A percentile compares a stretch with the other conserved stretches of the same genome.
Conservation (phyloP, 2,797 vertebrate genomes). For the Ctenopoma multispine region DNA sequence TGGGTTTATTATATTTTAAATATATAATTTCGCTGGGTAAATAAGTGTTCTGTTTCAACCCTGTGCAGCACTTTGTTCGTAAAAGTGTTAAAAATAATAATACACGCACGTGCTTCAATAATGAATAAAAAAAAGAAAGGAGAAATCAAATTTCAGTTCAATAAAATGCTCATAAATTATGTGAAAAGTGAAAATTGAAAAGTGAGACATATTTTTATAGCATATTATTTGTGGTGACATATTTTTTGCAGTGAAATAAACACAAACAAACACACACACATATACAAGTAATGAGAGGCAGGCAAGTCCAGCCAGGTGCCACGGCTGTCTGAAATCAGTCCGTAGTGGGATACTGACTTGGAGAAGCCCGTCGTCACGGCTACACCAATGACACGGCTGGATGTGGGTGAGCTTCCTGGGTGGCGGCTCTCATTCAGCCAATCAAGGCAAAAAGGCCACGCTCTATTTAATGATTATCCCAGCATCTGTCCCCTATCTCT, state of each 20-base stretch:
- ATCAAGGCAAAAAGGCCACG: conserved; percentile 82
- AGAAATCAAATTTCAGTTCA: no score
- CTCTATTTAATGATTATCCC: conserved; percentile 82
- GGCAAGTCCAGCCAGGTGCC: conserved; percentile 48
- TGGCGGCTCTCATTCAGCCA: conserved; percentile 74
- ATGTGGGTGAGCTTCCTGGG: conserved; percentile 66
- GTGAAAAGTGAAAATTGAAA: no score
- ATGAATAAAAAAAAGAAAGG: no score
- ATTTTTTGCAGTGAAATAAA: conserved; percentile 17
- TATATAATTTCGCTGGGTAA: no score
- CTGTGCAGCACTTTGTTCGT: no score
- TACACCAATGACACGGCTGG: conserved; percentile 72
- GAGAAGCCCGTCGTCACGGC: conserved; percentile 67
- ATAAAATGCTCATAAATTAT: no score
- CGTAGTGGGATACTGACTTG: conserved; percentile 56
- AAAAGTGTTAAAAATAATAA: no score
- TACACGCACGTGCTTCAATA: no score
- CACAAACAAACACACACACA: conserved; percentile 16
- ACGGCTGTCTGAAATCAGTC: conserved; percentile 64
- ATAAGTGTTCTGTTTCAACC: no score
- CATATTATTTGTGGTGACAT: no score
- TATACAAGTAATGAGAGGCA: conserved; percentile 26
- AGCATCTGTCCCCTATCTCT: conserved; percentile 77
- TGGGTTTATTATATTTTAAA: no score
- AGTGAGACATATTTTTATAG: no score